Percentiles rank a stretch among this genome's conserved stretches.
Conservation (phyloP, 2,888 invertebrate species). For the Blastobasis adustella region DNA sequence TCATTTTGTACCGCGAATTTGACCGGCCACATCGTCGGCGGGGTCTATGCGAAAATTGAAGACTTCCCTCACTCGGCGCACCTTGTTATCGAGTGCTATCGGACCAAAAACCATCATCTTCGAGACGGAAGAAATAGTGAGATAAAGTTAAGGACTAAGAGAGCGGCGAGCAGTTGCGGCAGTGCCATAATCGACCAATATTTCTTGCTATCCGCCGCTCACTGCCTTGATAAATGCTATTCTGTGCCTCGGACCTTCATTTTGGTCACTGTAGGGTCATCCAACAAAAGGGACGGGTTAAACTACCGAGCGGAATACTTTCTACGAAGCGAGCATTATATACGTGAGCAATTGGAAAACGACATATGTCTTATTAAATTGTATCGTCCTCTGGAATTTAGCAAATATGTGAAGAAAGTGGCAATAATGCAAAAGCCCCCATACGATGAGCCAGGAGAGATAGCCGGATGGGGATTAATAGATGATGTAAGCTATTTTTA, state of each 20-base stretch:
- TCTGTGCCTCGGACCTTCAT: no score
- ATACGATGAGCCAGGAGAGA: slow-evolving; percentile 1
- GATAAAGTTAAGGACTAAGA: no score
- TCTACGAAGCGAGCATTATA: slow-evolving; percentile 11
- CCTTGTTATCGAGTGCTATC: slow-evolving; percentile 13
- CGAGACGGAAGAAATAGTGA: no score
- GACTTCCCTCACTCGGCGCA: slow-evolving; percentile 21
- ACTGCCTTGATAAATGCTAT: slow-evolving; percentile 20
- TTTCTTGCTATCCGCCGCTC: slow-evolving; percentile 30
- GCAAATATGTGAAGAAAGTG: slow-evolving; percentile 13
- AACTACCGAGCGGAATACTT: neutral
- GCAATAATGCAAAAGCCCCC: slow-evolving; percentile 18
- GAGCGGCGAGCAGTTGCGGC: slow-evolving; percentile 22
- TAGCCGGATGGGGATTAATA: slow-evolving; percentile 28
- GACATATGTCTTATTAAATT: slow-evolving; percentile 21
- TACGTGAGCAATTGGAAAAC: rapidly evolving
- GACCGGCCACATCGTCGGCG: slow-evolving; percentile 15
- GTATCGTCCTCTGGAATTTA: slow-evolving; percentile 7
- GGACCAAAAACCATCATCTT: no score
- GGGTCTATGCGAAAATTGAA: slow-evolving; percentile 12
- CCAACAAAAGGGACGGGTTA: neutral
- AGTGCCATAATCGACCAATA: slow-evolving; percentile 29
- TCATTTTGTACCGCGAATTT: no score
- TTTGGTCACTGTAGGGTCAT: neutral
- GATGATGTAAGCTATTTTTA: slow-evolving; percentile 16